Percentiles rank a stretch among this genome's conserved stretches.
Conservation (phyloP, 2,888 invertebrate genomes). For the Rambutsinella grinnellia region DNA sequence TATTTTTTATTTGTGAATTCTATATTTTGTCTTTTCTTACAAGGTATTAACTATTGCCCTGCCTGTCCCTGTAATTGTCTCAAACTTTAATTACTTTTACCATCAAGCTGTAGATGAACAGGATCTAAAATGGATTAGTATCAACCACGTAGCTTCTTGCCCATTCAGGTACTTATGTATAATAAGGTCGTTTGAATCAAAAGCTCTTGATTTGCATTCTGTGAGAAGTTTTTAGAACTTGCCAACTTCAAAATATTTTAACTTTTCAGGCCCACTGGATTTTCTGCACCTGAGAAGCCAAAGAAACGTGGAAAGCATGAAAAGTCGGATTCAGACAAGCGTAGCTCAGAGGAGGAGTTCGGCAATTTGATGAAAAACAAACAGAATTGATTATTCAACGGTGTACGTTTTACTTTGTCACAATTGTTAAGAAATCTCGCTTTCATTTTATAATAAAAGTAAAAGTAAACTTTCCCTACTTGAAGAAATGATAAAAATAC, state of each 20-base stretch:
- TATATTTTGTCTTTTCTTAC: not conserved
- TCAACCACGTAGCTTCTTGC: slow-evolving; percentile 42
- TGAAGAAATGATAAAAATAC: no score
- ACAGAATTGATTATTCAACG: no score
- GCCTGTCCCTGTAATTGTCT: slow-evolving; percentile 54
- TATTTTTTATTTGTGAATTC: not conserved
- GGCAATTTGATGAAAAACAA: no score
- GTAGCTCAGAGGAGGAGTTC: slow-evolving; percentile 37
- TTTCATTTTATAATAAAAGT: no score
- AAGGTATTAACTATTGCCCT: slow-evolving; percentile 52
- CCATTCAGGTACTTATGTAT: slow-evolving; percentile 30
- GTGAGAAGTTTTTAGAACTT: not conserved
- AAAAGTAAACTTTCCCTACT: not conserved
- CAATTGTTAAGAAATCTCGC: no score
- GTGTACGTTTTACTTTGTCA: no score
- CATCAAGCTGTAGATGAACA: slow-evolving; percentile 48
- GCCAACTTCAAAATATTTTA: not conserved
- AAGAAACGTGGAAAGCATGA: not conserved
- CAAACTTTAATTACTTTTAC: slow-evolving; percentile 56
- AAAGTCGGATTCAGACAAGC: not conserved
- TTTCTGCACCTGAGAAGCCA: not conserved
- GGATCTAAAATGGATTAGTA: slow-evolving; percentile 32
- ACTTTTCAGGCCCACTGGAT: not conserved
- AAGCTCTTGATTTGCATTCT: not conserved
- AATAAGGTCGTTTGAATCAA: not conserved